phyloP scores from a whole-genome alignment of 1,140 invertebrate species.

The Telenomus remus region DNA sequence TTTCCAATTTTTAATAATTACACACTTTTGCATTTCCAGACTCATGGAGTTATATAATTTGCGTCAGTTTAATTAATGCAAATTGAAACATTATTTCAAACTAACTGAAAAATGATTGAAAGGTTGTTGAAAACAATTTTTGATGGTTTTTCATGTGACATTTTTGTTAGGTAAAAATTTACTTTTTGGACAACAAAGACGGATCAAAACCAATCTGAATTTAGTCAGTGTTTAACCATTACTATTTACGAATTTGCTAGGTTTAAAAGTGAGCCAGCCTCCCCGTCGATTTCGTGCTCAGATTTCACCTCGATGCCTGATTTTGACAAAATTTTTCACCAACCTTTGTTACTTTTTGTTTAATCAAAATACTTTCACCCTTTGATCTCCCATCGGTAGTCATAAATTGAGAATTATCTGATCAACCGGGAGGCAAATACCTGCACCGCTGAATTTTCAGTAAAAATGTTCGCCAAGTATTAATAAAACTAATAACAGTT shows the following conservation, averaged over 20 bases:
- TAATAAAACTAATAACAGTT: too few species aligned
- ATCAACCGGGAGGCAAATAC: slow-evolving; percentile 1
- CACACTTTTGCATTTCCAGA: too few species aligned
- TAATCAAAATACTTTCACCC: slow-evolving; percentile 19
- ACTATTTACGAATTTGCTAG: slow-evolving; percentile 70
- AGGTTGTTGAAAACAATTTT: too few species aligned
- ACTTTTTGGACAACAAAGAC: too few species aligned
- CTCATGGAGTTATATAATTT: too few species aligned
- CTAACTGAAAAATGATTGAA: too few species aligned
- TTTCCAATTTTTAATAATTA: too few species aligned
- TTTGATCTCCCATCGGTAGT: slow-evolving; percentile 27
- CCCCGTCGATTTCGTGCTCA: slow-evolving; percentile 38
- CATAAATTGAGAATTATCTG: slow-evolving; percentile 36
- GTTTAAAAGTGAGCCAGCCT: slow-evolving; percentile 60
- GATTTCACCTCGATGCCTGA: slow-evolving; percentile 64
- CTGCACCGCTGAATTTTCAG: slow-evolving; percentile 9
- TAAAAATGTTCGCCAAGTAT: slow-evolving; percentile 8
- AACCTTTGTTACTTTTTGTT: slow-evolving; percentile 26
- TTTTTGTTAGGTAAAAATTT: too few species aligned
- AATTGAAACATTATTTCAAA: too few species aligned
- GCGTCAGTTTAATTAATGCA: too few species aligned
- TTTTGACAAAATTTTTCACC: slow-evolving; percentile 65
- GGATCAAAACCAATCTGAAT: too few species aligned
- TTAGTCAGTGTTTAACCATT: slow-evolving; percentile 62
- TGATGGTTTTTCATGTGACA: too few species aligned